Evolutionary conservation across 2,797 vertebrate species (phyloP), one percentile per base, ranked within the genome.

Genomic region (Emys orbicularis): DNA sequence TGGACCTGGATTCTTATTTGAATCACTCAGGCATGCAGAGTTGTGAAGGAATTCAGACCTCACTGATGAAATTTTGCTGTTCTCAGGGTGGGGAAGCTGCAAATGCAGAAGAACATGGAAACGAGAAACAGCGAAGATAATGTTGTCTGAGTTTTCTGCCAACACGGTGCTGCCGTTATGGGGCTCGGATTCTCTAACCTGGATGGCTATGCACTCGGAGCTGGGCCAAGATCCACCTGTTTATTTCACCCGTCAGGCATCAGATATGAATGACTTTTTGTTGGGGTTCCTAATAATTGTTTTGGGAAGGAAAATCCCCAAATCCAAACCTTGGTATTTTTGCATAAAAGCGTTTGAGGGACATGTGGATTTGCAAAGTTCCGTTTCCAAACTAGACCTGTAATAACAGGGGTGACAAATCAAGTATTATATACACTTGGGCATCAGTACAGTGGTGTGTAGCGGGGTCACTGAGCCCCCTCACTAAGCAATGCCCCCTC

Each of bases 401-500:
- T 10, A 6, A 29, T 23, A 27, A 77, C 44, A 49, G 74, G 4
- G 8, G 29, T 31, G 74, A 15, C 27, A 65, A 34, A 13, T 5
- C 4, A 6, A 25, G n/a, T 19, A 52, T 41, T 81, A 83, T 49
- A 68, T 25, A 72, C 11, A 23, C 37, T 16, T 31, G 81, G 80
- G 12, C 15, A 8, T 37, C 34, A 9, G 15, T 29, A 49, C 53
- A 79, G 47, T 2, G 6, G 31, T 79, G 80, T 29, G 27, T 29
- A 29, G 12, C 74, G 44, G 15, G 6, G 27, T 1, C 2, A 12
- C 4, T 6, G 0, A 0, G 49, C 10, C 44, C 74, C 9, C 37
- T 37, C 52, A 49, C 27, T 41, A 50, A 0, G 0, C 0, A 12
- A 7, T 3, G 0, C 5, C 13, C 1, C 12, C 0, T 0, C 4